A percentile compares a stretch with the other conserved stretches of the same genome.
phyloP scores from a whole-genome alignment of 2,797 vertebrate species.

The Ctenochaetus hawaiiensis region DNA sequence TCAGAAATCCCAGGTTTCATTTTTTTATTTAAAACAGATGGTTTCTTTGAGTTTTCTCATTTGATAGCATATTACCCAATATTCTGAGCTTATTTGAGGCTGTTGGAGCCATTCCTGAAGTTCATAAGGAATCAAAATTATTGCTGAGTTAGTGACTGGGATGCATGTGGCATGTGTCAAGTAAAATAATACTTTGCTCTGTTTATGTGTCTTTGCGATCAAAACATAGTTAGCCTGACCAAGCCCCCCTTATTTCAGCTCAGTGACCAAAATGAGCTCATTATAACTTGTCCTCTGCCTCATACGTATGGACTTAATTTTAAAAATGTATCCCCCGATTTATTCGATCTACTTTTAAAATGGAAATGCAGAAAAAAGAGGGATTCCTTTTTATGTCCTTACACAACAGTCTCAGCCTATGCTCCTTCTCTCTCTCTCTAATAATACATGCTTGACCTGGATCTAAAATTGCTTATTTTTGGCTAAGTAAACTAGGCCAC shows the following conservation, averaged over 20 bases:
- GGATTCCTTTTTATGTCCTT: slow-evolving; percentile 36
- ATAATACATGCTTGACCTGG: slow-evolving; percentile 51
- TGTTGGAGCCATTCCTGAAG: not conserved
- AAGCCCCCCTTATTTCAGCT: slow-evolving; percentile 18
- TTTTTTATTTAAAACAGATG: not conserved
- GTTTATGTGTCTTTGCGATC: slow-evolving; percentile 31
- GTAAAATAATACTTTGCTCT: not conserved
- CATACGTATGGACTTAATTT: not conserved
- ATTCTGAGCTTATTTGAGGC: slow-evolving; percentile 13
- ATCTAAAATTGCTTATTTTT: slow-evolving; percentile 55
- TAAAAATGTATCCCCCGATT: not conserved
- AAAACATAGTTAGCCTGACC: slow-evolving; percentile 40
- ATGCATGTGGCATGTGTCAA: not conserved
- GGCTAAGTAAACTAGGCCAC: slow-evolving; percentile 52
- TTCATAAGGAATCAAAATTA: slow-evolving; percentile 14
- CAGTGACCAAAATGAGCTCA: slow-evolving; percentile 40
- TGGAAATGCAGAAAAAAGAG: slow-evolving; percentile 1
- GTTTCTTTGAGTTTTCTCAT: not conserved
- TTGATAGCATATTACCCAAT: not conserved
- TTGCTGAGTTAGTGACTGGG: not conserved
- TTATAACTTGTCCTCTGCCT: slow-evolving; percentile 16
- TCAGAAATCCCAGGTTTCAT: not conserved
- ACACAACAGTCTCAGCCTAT: slow-evolving; percentile 26
- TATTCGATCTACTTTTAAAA: slow-evolving; percentile 38
- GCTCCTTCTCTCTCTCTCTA: slow-evolving; percentile 23